Percentiles rank a stretch among this genome's conserved stretches.
Conservation (phyloP, 2,797 vertebrate genomes). For the Neoniphon sammara region DNA sequence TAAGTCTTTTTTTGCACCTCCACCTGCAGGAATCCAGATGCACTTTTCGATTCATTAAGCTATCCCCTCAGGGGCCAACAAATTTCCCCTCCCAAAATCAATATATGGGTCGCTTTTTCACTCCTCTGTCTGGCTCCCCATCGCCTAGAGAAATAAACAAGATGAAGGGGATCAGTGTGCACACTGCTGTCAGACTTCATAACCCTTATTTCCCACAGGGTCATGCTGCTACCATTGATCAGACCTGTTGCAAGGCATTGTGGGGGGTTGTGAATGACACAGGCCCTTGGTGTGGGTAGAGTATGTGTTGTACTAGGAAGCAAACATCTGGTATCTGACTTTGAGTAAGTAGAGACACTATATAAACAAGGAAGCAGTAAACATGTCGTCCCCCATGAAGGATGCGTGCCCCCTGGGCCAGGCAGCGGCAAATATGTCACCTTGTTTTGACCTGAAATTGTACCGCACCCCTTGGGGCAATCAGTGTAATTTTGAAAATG, state of each 20-base stretch:
- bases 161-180: slow-evolving; percentile 70
- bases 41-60: slow-evolving; percentile 77
- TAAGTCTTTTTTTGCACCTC: slow-evolving; percentile 30
- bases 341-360: background rate
- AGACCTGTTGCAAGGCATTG: slow-evolving; percentile 50
- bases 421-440: background rate
- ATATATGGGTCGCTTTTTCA: slow-evolving; percentile 68
- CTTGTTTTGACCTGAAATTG: slow-evolving; percentile 1
- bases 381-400: background rate
- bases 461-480: no score
- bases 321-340: slow-evolving; percentile 43
- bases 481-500: no score
- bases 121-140: slow-evolving; percentile 55
- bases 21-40: slow-evolving; percentile 64
- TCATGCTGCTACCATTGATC: slow-evolving; percentile 67
- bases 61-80: slow-evolving; percentile 55
- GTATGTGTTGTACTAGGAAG: slow-evolving; percentile 4
- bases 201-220: slow-evolving; percentile 78
- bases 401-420: slow-evolving; percentile 1
- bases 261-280: slow-evolving; percentile 28
- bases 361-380: slow-evolving; percentile 4
- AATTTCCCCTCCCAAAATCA: slow-evolving; percentile 69
- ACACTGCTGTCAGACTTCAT: slow-evolving; percentile 73
- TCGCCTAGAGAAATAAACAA: slow-evolving; percentile 76
- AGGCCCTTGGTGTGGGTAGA: slow-evolving; percentile 3